Percentiles rank a stretch among this genome's conserved stretches.
phyloP scores from a whole-genome alignment of 92 coral and sea anemone species.

The Heliopora coerulea region DNA sequence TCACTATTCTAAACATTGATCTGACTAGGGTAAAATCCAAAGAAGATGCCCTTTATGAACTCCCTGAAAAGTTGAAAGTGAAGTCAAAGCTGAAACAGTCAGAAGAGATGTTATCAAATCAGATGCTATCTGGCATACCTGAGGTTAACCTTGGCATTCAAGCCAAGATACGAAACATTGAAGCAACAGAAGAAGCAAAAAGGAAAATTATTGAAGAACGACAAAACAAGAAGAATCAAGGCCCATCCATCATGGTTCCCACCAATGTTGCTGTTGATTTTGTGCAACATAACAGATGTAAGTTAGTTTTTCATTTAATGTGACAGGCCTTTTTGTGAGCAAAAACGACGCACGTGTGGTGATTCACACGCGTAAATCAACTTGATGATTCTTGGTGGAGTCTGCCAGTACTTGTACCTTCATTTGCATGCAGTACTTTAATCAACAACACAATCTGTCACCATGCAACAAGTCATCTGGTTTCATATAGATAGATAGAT shows the following conservation, averaged over 20 bases:
- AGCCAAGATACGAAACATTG: slow-evolving; percentile 94
- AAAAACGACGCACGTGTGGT: no score
- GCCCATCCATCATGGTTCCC: slow-evolving; percentile 94
- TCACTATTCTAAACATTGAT: no score
- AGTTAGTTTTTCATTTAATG: slow-evolving; percentile 36
- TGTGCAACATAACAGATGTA: slow-evolving; percentile 95
- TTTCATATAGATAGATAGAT: no score
- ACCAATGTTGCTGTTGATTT: slow-evolving; percentile 96
- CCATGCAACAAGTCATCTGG: no score
- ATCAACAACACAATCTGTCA: no score
- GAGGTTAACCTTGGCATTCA: slow-evolving; percentile 96
- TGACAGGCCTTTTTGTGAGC: not conserved
- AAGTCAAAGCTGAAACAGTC: slow-evolving; percentile 89
- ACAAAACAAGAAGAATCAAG: slow-evolving; percentile 66
- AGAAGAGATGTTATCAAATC: slow-evolving; percentile 97
- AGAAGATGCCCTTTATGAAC: slow-evolving; percentile 80
- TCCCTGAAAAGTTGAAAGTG: slow-evolving; percentile 88
- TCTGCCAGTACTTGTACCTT: no score
- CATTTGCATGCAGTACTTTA: no score
- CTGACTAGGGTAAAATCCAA: slow-evolving; percentile 66
- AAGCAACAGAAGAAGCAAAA: slow-evolving; percentile 97
- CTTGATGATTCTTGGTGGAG: no score
- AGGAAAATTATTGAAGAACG: slow-evolving; percentile 79
- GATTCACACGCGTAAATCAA: no score
- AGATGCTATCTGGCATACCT: slow-evolving; percentile 98